Percentiles rank a stretch among this genome's conserved stretches.
phyloP scores from a whole-genome alignment of 2,113 vertebrate genomes.

The Microtus pennsylvanicus region DNA sequence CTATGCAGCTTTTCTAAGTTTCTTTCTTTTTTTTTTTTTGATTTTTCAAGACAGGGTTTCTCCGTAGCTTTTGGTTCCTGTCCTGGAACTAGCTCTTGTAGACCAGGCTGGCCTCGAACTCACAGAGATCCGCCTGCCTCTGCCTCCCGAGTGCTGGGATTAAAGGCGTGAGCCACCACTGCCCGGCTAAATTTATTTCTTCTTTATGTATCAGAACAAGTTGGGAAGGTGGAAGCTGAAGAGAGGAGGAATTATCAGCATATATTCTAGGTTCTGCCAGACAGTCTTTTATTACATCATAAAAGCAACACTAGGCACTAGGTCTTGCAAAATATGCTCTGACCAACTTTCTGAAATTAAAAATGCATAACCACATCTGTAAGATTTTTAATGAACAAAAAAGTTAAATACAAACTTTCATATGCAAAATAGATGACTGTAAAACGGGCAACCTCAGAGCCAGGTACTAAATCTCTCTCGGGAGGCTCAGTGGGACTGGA shows the following conservation, averaged over 20 bases:
- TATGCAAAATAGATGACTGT: slow-evolving; percentile 82
- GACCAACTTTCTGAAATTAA: slow-evolving; percentile 77
- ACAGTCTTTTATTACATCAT: slow-evolving; percentile 77
- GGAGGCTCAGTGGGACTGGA: slow-evolving; percentile 42
- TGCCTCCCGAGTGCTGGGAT: too few relatives aligned
- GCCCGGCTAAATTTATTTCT: neutral
- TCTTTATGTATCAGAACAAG: slow-evolving; percentile 9
- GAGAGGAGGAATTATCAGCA: slow-evolving; percentile 49
- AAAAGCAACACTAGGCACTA: slow-evolving; percentile 82
- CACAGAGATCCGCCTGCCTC: too few relatives aligned
- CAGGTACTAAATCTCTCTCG: slow-evolving; percentile 66
- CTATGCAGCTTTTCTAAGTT: neutral
- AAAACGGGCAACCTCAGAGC: slow-evolving; percentile 72
- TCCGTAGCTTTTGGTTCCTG: too few relatives aligned
- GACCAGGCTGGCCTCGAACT: too few relatives aligned
- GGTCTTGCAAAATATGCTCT: slow-evolving; percentile 76
- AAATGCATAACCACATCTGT: slow-evolving; percentile 74
- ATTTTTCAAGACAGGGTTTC: too few relatives aligned
- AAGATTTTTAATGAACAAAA: slow-evolving; percentile 80
- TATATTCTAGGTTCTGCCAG: slow-evolving; percentile 72
- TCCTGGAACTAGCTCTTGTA: too few relatives aligned
- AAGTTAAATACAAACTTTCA: slow-evolving; percentile 81
- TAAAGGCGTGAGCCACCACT: too few relatives aligned
- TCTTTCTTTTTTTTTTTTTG: too few relatives aligned
- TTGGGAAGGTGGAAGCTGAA: neutral